phyloP scores from a whole-genome alignment of 2,113 vertebrate genomes.

The Eulemur macaco region DNA sequence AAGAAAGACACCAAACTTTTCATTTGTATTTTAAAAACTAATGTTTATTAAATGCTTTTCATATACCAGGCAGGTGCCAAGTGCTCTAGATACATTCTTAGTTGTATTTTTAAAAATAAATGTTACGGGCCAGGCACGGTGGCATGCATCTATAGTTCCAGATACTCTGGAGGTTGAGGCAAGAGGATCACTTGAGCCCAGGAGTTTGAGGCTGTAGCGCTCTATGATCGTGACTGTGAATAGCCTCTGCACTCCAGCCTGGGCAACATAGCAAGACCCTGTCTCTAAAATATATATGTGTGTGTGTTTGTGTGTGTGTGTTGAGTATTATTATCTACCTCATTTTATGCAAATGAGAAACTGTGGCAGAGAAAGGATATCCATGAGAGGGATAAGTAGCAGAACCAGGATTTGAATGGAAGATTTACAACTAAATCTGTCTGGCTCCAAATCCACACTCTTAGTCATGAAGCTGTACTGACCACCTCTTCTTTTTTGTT shows the following conservation, averaged over 20 bases:
- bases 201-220: neutral
- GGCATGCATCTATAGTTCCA: neutral
- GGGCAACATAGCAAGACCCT: neutral
- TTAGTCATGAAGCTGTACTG: neutral
- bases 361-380: neutral
- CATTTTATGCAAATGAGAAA: neutral
- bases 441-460: neutral
- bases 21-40: neutral
- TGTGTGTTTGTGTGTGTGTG: no score
- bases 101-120: neutral
- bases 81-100: neutral
- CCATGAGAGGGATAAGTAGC: rapidly evolving
- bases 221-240: neutral
- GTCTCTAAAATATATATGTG: neutral
- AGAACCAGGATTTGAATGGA: neutral
- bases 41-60: neutral
- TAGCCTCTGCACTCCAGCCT: neutral
- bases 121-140: neutral
- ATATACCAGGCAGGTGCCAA: neutral
- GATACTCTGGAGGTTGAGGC: neutral
- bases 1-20: neutral
- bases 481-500: neutral
- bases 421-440: neutral
- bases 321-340: neutral
- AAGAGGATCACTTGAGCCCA: neutral